Evolutionary conservation across 37 sponge, comb jelly and placozoan species (phyloP).

Genomic region (Agelas oroides): DNA sequence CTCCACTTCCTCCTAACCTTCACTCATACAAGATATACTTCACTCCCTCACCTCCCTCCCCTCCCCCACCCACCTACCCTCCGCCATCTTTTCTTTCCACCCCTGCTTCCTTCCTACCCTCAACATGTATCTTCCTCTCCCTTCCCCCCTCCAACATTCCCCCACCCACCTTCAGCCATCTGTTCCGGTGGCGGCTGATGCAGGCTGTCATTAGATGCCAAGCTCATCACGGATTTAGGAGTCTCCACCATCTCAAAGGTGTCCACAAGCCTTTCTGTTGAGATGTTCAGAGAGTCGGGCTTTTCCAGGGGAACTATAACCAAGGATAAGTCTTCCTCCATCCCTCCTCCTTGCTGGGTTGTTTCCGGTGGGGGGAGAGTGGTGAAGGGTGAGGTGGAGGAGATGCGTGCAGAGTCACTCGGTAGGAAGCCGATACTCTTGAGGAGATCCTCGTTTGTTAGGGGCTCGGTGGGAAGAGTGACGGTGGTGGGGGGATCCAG

Average conservation of each 20-base stretch:
- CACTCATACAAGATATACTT: no score
- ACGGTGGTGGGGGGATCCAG: not conserved
- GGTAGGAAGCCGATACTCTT: slow-evolving; percentile 39
- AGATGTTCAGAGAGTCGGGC: not conserved
- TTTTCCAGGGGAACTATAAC: not conserved
- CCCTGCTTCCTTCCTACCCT: not conserved
- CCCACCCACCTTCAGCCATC: not conserved
- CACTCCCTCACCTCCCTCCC: no score
- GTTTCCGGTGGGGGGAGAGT: not conserved
- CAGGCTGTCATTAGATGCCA: slow-evolving; percentile 16
- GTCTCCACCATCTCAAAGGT: slow-evolving; percentile 50
- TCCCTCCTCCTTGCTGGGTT: no score
- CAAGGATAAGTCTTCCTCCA: no score
- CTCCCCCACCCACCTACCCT: slow-evolving; percentile 4
- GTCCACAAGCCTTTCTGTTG: not conserved
- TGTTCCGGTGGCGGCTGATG: not conserved
- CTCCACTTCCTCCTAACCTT: no score
- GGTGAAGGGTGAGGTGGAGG: not conserved
- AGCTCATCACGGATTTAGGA: not conserved
- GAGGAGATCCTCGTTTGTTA: slow-evolving; percentile 42
- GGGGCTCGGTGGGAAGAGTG: not conserved
- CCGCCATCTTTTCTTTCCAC: not conserved
- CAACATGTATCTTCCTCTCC: no score
- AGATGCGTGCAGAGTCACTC: not conserved
- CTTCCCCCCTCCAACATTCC: no score